Base-by-base conservation (phyloP, 2,888 invertebrate species). In the Rhopalosiphum nymphaeae region DNA sequence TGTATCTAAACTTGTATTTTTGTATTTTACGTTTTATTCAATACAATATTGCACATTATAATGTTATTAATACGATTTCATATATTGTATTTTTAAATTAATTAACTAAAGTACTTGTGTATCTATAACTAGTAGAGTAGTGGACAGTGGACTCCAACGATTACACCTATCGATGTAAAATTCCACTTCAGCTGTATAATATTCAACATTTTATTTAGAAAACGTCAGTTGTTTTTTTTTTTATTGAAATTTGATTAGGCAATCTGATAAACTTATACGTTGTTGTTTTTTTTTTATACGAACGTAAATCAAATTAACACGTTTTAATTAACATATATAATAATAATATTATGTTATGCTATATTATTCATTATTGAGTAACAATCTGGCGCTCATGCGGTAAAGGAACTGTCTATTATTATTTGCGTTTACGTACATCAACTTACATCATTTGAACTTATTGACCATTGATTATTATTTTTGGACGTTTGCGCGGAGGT, bases 391-490 rank as follows among this genome's bases (percentile, higher is more conserved):
- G 42, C 53, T 91, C 84, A 44, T 42, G 84, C 21, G 11, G 29
- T n/a, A 67, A n/a, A 61, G 21, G 11, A 44, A 56, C 49, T 11
- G 49, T 13, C 49, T 91, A 91, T 90, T 88, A 53, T 91, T 46
- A 36, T 36, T 36, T 36, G 78, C 42, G 44, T 84, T n/a, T 85
- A 91, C 85, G 56, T 56, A 91, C 91, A 56, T 91, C 85, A 57
- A 85, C 11, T 91, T 91, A 91, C 85, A 91, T 91, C 91, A 85
- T 85, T 56, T 85, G 91, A 91, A 85, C 85, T 56, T 57, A 44
- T 44, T 91, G 91, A 91, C 91, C 91, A 44, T 85, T 85, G 85
- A 91, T 91, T 85, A 85, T 56, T 56, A 57, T 85, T 91, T 91
- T 91, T 44, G 91, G 85, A 85, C 53, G 85, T 57, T 57, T n/a